Percentiles rank a stretch among this genome's conserved stretches.
These are phyloP conservation scores for Hydropsyche tenuis DNA, from an alignment of 1,140 invertebrate species.

Conservation along the genomic window DNA sequence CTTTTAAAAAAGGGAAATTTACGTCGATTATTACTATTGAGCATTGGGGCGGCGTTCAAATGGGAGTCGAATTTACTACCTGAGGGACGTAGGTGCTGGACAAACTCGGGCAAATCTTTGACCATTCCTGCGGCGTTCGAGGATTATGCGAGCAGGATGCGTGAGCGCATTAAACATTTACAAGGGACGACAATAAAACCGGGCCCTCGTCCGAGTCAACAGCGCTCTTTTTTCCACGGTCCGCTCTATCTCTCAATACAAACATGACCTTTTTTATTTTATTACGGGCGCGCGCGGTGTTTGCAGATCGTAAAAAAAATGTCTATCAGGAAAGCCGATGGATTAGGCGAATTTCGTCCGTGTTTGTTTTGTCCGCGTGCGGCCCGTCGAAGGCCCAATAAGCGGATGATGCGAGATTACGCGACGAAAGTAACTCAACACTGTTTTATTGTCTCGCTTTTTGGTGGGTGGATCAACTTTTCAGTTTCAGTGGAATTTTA, in stretches of 20 bases:
- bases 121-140: conserved; percentile 13
- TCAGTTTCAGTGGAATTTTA: too few species aligned
- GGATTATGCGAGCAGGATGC: conserved; percentile 34
- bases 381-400: conserved; percentile 5
- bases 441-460: not conserved
- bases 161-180: conserved; percentile 41
- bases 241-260: conserved; percentile 32
- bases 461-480: not conserved
- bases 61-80: not conserved
- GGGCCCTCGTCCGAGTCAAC: conserved; percentile 21
- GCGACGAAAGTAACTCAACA: conserved; percentile 8
- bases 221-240: conserved; percentile 20
- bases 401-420: conserved; percentile 25
- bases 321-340: conserved; percentile 26
- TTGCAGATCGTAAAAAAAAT: conserved; percentile 37
- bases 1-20: too few species aligned
- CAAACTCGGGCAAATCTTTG: conserved; percentile 15
- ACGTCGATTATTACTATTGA: too few species aligned
- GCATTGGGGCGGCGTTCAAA: too few species aligned
- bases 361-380: conserved; percentile 18
- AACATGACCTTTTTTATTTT: conserved; percentile 41
- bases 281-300: conserved; percentile 33
- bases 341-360: conserved; percentile 34
- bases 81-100: not conserved
- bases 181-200: conserved; percentile 39